A percentile compares a stretch with the other conserved stretches of the same genome.
phyloP scores from a whole-genome alignment of 2,113 vertebrate genomes.

The Speoplatyrhinus poulsoni region DNA sequence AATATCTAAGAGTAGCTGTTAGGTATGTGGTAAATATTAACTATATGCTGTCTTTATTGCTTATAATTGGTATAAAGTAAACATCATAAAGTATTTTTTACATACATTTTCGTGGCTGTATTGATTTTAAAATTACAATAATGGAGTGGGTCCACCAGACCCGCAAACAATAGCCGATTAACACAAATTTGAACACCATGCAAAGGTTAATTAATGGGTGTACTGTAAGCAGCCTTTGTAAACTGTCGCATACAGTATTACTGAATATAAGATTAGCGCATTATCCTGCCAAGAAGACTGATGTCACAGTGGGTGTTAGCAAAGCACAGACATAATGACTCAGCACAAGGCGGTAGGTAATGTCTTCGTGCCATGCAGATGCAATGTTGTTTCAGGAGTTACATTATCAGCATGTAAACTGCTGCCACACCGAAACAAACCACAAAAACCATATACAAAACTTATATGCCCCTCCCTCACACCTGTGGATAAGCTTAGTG shows the following conservation, averaged over 20 bases:
- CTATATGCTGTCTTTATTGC: too few relatives aligned
- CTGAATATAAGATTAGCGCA: conserved; percentile 25
- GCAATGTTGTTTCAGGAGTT: background rate
- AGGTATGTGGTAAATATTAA: too few relatives aligned
- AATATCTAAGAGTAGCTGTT: too few relatives aligned
- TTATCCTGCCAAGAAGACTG: background rate
- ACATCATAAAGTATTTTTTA: too few relatives aligned
- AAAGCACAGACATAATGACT: conserved; percentile 39
- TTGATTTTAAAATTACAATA: too few relatives aligned
- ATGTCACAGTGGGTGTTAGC: conserved; percentile 22
- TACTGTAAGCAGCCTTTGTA: background rate
- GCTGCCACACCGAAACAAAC: background rate
- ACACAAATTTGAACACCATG: too few relatives aligned
- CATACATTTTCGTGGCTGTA: too few relatives aligned
- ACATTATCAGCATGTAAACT: background rate
- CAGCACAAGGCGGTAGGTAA: conserved; percentile 35
- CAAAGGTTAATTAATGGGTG: background rate
- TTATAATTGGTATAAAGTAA: too few relatives aligned
- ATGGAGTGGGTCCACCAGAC: too few relatives aligned
- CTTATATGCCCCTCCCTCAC: too few relatives aligned
- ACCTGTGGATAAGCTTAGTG: too few relatives aligned
- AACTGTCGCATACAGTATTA: background rate
- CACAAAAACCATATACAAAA: background rate
- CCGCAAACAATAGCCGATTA: too few relatives aligned
- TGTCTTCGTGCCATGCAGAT: background rate